Base-by-base conservation (phyloP, 2,797 vertebrate genomes). In the Macrochelys suwanniensis region DNA sequence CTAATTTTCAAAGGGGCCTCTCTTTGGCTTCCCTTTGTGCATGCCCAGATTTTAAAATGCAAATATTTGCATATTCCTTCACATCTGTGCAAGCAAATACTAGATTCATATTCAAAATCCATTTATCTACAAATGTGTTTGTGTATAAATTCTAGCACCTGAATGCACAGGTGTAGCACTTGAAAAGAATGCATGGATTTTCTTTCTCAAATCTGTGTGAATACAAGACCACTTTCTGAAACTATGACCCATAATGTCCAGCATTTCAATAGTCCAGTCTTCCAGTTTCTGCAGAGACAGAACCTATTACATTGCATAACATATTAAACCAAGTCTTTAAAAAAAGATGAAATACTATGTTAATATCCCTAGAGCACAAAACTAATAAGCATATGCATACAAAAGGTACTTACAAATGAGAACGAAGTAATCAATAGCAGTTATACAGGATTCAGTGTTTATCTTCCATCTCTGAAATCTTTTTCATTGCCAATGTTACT, bases 381-480 rank as follows among this genome's bases (percentile, higher is more conserved):
- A 79, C 33, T 79, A 91, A 71, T 84, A 95, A 79, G 13, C 42
- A 42, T 90, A 89, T 91, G 88, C 26, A 95, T 37, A 12, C 49
- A 87, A 90, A 28, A 88, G 92, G 94, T 92, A 96, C 94, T 96
- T 93, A 96, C 95, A 95, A 93, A 95, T 95, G 96, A 95, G 93
- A 93, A 45, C 21, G 79, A 90, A 94, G 95, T 87, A 97, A 96
- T 86, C n/a, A 7, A 97, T 95, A 96, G 78, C 88, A 91, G 49
- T 54, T 84, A 49, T 61, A 76, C 11, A 90, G 88, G 8, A 68
- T 79, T 68, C 0, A 0, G 89, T 91, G 51, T 94, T 92, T 80
- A 71, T n/a, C 93, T 96, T 91, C 93, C 76, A 31, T 47, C 50
- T 51, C 71, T 84, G 86, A 95, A 94, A 79, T 85, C 92, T 89